Base-by-base conservation (phyloP, 2,113 vertebrate genomes). In the Archilochus colubris region DNA sequence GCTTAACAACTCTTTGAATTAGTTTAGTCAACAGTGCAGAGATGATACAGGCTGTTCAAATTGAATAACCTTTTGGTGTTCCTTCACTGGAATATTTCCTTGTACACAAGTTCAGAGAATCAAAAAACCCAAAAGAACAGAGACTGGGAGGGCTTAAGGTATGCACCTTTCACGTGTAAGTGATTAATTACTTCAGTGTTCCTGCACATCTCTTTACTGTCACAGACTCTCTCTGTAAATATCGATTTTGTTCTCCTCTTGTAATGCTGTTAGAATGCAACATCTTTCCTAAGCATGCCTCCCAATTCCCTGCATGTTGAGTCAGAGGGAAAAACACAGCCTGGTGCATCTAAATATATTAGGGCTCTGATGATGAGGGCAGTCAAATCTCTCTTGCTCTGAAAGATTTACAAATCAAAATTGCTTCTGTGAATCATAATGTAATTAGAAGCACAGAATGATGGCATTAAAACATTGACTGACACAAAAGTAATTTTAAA, bases 11-110 rank as follows among this genome's bases (percentile, higher is more conserved):
- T 69, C 59, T 81, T 11, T 2, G 0, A 61, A 77, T 83, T 64
- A 40, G 5, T 44, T 73, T 83, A 58, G 31, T 74, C 21, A 36
- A n/a, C 31, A 75, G 6, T 48, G 9, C 30, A 75, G 55, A 43
- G 13, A 50, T 54, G 9, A 69, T 50, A 54, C 23, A 78, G 12
- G 33, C 27, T 77, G 31, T 75, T 94, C 53, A 82, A n/a, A 62
- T 70, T 81, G 85, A 82, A 59, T 51, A 83, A 40, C 7, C 75
- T 94, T 94, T 69, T 95, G 95, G 20, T 81, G 66, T 97, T 95
- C 54, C 19, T 92, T 77, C 15, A 77, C n/a, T 82, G 48, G 67
- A 79, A 46, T 73, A 33, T 72, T 66, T 88, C 43, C 55, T 79
- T 57, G 22, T 72, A 75, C 27, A 55, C 93, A 44, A 91, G 92